A percentile compares a stretch with the other conserved stretches of the same genome.
These are phyloP conservation scores for Tursiops truncatus DNA, from an alignment of 2,113 vertebrate species.

Conservation along the genomic window DNA sequence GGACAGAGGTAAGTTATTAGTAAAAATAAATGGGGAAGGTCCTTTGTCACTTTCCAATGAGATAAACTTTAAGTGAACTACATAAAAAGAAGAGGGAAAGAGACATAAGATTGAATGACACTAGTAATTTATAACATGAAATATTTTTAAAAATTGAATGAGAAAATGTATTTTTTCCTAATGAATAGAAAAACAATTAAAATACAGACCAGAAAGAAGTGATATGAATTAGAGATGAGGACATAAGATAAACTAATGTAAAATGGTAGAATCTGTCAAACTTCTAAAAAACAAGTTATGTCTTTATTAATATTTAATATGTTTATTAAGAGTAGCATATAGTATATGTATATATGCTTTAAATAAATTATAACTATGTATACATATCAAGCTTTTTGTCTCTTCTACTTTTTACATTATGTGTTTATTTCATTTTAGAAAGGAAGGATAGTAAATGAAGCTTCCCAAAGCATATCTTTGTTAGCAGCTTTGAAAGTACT, in stretches of 20 bases:
- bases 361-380: not conserved
- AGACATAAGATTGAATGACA: not conserved
- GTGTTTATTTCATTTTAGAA: not conserved
- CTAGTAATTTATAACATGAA: not conserved
- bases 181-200: not conserved
- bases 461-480: not conserved
- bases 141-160: not conserved
- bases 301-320: not conserved
- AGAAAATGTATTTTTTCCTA: not conserved
- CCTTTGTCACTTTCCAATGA: not conserved
- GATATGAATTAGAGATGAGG: not conserved
- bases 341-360: not conserved
- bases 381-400: not conserved
- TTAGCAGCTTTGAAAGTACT: not conserved
- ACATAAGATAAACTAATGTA: not conserved
- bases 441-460: not conserved
- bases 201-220: not conserved
- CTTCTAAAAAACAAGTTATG: not conserved
- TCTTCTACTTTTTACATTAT: not conserved
- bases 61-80: not conserved
- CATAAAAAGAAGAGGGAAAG: not conserved
- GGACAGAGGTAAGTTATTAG: not conserved
- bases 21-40: not conserved
- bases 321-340: not conserved
- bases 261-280: not conserved